Evolutionary conservation across 2,797 vertebrate species (phyloP).

Genomic region (Melopsittacus undulatus): DNA sequence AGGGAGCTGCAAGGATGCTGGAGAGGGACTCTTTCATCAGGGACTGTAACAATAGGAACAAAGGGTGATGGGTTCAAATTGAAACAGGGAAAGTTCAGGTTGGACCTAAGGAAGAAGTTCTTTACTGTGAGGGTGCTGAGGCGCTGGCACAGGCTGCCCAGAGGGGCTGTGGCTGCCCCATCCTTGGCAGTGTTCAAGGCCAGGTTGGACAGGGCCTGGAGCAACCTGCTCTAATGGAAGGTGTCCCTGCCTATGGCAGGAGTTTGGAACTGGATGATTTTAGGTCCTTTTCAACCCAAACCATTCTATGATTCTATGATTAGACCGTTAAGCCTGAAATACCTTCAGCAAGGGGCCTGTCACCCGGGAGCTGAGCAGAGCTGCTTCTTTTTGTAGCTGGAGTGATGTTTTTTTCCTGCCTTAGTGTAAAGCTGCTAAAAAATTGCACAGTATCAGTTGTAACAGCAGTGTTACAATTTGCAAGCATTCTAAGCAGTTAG

Average conservation of each 20-base stretch:
- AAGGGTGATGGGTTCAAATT: neutral
- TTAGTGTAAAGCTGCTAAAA: slow-evolving; percentile 15
- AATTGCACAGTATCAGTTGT: slow-evolving; percentile 23
- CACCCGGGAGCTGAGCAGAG: neutral
- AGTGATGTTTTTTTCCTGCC: neutral
- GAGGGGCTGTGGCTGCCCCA: neutral
- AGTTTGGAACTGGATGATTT: neutral
- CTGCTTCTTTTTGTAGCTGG: neutral
- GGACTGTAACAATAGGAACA: neutral
- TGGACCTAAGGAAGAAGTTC: neutral
- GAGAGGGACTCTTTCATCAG: neutral
- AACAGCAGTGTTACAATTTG: slow-evolving; percentile 38
- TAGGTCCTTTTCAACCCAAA: neutral
- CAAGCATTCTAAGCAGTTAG: slow-evolving; percentile 33
- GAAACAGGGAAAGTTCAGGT: neutral
- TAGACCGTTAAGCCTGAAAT: neutral
- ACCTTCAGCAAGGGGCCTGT: neutral
- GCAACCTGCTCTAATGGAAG: neutral
- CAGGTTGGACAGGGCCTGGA: neutral
- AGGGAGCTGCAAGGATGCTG: neutral
- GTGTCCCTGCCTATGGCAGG: neutral
- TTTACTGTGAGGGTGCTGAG: neutral
- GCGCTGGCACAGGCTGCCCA: neutral
- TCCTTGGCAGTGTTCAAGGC: neutral
- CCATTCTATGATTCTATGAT: neutral